Conservation (phyloP, 2,113 vertebrate species). For the Uria aalge region DNA sequence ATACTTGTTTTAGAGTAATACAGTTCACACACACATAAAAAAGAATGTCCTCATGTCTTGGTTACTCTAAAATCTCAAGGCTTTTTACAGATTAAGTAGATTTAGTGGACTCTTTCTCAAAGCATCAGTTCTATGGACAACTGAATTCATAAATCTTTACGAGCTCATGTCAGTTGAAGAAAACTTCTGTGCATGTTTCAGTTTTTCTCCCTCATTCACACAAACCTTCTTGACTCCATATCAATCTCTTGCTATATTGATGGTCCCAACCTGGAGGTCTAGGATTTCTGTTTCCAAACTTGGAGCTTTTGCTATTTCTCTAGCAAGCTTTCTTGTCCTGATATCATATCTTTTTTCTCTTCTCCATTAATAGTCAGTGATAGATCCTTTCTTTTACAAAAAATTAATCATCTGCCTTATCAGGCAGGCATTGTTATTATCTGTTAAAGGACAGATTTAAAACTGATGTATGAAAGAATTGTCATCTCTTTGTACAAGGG, state of each 20-base stretch:
- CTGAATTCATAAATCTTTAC: background rate
- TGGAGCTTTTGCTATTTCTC: rapidly evolving
- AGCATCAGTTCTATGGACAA: background rate
- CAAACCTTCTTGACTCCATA: background rate
- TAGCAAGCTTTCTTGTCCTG: background rate
- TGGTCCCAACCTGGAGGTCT: background rate
- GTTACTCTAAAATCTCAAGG: background rate
- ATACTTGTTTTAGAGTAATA: background rate
- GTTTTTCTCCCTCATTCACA: background rate
- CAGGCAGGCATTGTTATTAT: background rate
- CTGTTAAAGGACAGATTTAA: background rate
- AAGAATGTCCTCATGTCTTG: background rate
- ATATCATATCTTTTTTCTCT: background rate
- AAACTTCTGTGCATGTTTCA: background rate
- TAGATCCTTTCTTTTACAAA: background rate
- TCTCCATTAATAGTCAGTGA: background rate
- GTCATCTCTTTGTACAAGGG: background rate
- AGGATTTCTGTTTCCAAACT: background rate
- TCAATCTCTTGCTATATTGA: background rate
- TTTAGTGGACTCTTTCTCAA: background rate
- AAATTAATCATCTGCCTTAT: background rate
- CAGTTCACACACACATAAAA: background rate
- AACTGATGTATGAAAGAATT: background rate
- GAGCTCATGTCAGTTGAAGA: background rate
- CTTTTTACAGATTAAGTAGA: background rate